Base-by-base conservation (phyloP, 2,888 invertebrate genomes). In the Chymomyza amoena region DNA sequence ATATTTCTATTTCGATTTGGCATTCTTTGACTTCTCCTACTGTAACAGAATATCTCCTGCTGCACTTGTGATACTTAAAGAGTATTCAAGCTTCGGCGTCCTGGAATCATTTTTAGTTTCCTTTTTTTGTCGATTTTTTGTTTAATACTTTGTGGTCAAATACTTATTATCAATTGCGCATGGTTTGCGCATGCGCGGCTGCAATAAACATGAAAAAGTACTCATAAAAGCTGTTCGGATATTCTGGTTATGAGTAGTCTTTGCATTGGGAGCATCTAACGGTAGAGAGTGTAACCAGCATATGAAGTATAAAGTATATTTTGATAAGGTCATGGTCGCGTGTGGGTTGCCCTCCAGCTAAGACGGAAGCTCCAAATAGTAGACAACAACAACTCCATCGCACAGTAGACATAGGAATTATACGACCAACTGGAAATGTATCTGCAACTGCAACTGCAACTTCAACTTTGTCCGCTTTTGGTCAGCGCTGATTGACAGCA, bases 121-220 rank as follows among this genome's bases (percentile, higher is more conserved):
- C n/a, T n/a, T n/a, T n/a, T n/a, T 9, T 39, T 39, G 3, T 39
- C 39, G 39, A 39, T 45, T 0, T 45, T 45, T 13, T 45, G 60
- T 32, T 7, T 7, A 7, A 68, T 50, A 66, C 71, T 70, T 73
- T 75, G 75, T 68, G 80, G 82, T 84, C 72, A 73, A 60, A 72
- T 57, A 75, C 81, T 88, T 84, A 84, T 88, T 88, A 84, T 88
- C 83, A 88, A 88, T 83, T 84, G 81, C 73, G 20, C 36, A 60
- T 25, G 18, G 36, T 32, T 15, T 15, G 54, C 54, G 54, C 54
- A 54, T 54, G 54, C 54, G 54, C 54, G 54, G 20, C 76, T 67
- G 84, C 84, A 78, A 77, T 78, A 80, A 87, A 87, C 87, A 82
- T 82, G 83, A 84, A 87, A 80, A 82, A 76, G 70, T 65, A 76